Conservation (phyloP, 1,140 invertebrate genomes). For the Geopemphigus sp. region DNA sequence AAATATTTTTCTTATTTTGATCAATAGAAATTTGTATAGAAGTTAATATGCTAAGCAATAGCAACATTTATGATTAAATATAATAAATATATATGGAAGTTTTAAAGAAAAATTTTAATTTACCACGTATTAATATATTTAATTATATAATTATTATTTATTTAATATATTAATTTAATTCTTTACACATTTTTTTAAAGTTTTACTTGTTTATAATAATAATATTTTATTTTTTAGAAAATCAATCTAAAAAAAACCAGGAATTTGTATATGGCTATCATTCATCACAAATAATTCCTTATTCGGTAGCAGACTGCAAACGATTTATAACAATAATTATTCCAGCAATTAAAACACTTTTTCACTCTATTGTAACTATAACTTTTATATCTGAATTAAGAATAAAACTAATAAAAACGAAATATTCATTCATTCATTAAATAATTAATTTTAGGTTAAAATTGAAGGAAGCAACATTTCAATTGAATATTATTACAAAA, state of each 20-base stretch:
- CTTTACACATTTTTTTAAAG: not conserved
- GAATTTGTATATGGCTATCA: conserved; percentile 35
- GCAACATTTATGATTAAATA: too few relatives aligned
- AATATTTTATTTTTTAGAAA: conserved; percentile 33
- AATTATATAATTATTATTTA: too few relatives aligned
- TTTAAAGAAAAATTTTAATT: too few relatives aligned
- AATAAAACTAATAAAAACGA: conserved; percentile 1
- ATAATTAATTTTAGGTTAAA: conserved; percentile 29
- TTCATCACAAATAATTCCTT: conserved; percentile 26
- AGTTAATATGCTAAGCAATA: too few relatives aligned
- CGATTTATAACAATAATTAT: conserved; percentile 32
- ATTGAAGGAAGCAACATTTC: conserved; percentile 15
- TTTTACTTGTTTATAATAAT: too few relatives aligned
- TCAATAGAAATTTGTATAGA: too few relatives aligned
- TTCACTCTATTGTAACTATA: conserved; percentile 36
- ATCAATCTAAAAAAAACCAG: not conserved
- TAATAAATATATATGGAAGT: too few relatives aligned
- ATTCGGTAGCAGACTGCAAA: not conserved
- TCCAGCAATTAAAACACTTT: conserved; percentile 34
- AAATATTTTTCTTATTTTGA: too few relatives aligned
- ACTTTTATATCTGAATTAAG: not conserved
- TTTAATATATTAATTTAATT: too few relatives aligned
- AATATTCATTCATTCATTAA: too few relatives aligned
- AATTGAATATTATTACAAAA: not conserved
- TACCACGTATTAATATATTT: too few relatives aligned